Evolutionary conservation across 2,888 invertebrate genomes (phyloP).

Genomic region (Ormia ochracea): DNA sequence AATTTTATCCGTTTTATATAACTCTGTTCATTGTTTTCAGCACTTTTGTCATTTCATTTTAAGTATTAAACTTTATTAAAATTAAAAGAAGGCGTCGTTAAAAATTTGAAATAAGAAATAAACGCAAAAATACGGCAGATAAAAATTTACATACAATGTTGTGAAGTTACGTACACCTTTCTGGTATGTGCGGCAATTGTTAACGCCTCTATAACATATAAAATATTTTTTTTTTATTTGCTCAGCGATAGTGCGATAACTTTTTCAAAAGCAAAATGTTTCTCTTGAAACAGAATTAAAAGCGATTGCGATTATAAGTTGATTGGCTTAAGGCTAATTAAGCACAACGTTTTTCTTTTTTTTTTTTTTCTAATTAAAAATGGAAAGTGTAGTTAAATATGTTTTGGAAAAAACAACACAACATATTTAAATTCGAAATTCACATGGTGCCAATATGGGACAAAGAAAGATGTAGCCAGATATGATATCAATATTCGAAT

Average conservation of each 20-base stretch:
- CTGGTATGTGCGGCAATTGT: conserved; percentile 10
- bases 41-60: background rate
- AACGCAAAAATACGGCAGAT: too few species aligned
- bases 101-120: conserved; percentile 1
- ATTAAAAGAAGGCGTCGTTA: background rate
- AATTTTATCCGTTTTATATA: background rate
- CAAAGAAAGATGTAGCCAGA: too few species aligned
- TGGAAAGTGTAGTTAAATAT: too few species aligned
- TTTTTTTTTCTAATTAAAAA: too few species aligned
- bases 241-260: background rate
- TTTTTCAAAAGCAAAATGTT: background rate
- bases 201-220: conserved; percentile 35
- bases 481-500: too few species aligned
- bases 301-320: background rate
- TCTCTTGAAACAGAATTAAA: background rate
- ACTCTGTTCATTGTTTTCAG: background rate
- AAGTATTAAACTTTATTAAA: background rate
- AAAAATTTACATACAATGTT: conserved; percentile 44
- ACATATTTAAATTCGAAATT: too few species aligned
- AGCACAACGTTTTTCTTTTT: too few species aligned
- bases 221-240: background rate
- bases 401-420: too few species aligned
- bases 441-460: too few species aligned
- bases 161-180: conserved; percentile 47
- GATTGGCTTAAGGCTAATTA: too few species aligned